Conservation (phyloP, 2,888 invertebrate species). For the Erebia epiphron region DNA sequence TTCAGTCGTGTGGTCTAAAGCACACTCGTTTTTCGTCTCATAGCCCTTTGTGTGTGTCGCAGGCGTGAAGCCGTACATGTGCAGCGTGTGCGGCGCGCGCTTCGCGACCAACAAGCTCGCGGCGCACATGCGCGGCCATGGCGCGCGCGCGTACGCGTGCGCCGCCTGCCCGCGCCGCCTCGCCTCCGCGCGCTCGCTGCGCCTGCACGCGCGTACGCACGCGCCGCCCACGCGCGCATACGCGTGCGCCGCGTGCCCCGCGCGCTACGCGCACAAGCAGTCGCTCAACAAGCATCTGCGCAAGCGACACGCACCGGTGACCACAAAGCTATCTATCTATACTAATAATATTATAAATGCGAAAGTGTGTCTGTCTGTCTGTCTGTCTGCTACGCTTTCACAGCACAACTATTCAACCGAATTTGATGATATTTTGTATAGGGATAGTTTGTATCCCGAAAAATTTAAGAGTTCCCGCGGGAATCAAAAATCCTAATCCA, state of each 20-base stretch:
- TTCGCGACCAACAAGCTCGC: slow-evolving; percentile 69
- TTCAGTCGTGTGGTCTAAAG: no score
- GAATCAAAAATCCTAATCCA: no score
- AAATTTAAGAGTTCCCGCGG: no score
- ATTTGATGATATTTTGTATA: no score
- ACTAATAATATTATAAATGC: no score
- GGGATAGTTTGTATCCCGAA: no score
- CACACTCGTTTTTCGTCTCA: no score
- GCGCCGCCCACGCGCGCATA: slow-evolving; percentile 45
- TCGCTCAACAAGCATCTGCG: slow-evolving; percentile 62
- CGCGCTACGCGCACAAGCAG: slow-evolving; percentile 59
- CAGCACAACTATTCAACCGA: no score
- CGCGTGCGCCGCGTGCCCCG: slow-evolving; percentile 50
- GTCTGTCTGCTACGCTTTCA: no score
- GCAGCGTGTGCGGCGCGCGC: slow-evolving; percentile 62
- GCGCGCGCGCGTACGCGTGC: slow-evolving; percentile 45
- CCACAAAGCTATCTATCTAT: no score
- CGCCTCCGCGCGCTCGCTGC: slow-evolving; percentile 43
- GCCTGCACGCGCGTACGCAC: slow-evolving; percentile 38
- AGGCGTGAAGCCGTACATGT: slow-evolving; percentile 69
- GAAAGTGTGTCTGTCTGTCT: no score
- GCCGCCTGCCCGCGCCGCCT: slow-evolving; percentile 41
- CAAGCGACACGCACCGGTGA: slow-evolving; percentile 50
- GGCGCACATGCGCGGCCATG: slow-evolving; percentile 57
- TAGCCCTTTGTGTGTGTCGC: no score